Percentiles rank a stretch among this genome's conserved stretches.
These are phyloP conservation scores for Aptenodytes forsteri DNA, from an alignment of 2,113 vertebrate genomes.

Conservation along the genomic window DNA sequence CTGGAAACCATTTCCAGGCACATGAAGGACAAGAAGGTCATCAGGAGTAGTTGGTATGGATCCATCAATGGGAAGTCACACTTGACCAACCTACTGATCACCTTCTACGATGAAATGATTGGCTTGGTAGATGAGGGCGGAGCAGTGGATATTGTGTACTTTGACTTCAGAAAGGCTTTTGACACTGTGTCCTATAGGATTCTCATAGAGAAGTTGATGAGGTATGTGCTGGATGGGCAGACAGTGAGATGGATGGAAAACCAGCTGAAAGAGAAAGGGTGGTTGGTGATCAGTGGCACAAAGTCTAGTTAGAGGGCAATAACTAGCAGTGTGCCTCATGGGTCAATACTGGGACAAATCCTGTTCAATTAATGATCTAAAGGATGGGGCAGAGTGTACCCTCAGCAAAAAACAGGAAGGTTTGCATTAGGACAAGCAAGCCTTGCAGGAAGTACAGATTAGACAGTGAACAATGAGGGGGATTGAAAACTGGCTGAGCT, in stretches of 20 bases:
- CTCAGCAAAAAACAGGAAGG: not conserved
- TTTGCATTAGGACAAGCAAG: not conserved
- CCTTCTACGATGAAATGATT: not conserved
- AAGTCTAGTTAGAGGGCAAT: not conserved
- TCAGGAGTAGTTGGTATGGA: not conserved
- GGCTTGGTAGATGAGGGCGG: not conserved
- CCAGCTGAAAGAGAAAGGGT: not conserved
- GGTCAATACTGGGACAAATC: not conserved
- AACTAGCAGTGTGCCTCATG: not conserved
- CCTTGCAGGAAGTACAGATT: not conserved
- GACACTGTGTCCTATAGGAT: not conserved
- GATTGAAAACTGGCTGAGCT: not conserved
- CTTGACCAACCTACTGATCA: not conserved
- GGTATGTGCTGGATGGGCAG: rapidly evolving
- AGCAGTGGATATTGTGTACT: not conserved
- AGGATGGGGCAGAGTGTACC: not conserved
- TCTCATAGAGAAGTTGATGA: not conserved
- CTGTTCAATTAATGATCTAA: not conserved
- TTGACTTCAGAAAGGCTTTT: not conserved
- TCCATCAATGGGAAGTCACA: not conserved
- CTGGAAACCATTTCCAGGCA: not conserved
- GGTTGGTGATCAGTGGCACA: not conserved
- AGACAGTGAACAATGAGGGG: not conserved
- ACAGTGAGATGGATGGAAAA: rapidly evolving
- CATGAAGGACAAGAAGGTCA: not conserved